A percentile compares a stretch with the other conserved stretches of the same genome.
These are phyloP conservation scores for Pentalonia nigronervosa DNA, from an alignment of 1,140 invertebrate genomes.

Conservation along the genomic window DNA sequence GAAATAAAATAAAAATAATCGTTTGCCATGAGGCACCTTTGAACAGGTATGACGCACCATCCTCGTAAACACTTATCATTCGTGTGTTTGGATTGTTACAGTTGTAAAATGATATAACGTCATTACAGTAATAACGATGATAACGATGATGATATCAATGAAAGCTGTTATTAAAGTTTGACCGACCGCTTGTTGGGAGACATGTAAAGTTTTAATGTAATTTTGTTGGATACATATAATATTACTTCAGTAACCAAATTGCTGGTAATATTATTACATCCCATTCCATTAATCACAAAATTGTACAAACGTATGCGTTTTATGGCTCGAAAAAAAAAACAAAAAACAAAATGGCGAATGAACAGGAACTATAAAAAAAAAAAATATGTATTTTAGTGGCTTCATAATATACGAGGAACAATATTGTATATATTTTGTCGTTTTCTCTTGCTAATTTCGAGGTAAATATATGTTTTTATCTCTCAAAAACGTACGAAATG, in stretches of 20 bases:
- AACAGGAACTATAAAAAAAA: constrained; percentile 52
- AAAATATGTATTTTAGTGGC: constrained; percentile 35
- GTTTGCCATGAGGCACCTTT: background rate
- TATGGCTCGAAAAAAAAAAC: constrained; percentile 44
- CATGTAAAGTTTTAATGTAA: constrained; percentile 2
- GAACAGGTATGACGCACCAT: background rate
- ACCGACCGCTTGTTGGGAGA: background rate
- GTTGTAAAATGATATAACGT: background rate
- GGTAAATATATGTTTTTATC: constrained; percentile 17
- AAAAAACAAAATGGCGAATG: constrained; percentile 48
- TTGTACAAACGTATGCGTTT: background rate
- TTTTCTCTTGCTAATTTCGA: constrained; percentile 13
- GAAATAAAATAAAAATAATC: background rate
- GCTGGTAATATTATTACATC: background rate
- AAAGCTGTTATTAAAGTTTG: background rate
- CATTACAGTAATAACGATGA: background rate
- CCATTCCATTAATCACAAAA: background rate
- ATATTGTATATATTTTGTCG: constrained; percentile 23
- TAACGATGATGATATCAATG: background rate
- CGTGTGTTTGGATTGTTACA: background rate
- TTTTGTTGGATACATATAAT: background rate
- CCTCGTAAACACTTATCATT: background rate
- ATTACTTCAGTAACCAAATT: background rate
- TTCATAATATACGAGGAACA: constrained; percentile 48
- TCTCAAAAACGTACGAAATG: constrained; percentile 23